Conservation (phyloP, 2,113 vertebrate species). For the Cyprinus carpio region DNA sequence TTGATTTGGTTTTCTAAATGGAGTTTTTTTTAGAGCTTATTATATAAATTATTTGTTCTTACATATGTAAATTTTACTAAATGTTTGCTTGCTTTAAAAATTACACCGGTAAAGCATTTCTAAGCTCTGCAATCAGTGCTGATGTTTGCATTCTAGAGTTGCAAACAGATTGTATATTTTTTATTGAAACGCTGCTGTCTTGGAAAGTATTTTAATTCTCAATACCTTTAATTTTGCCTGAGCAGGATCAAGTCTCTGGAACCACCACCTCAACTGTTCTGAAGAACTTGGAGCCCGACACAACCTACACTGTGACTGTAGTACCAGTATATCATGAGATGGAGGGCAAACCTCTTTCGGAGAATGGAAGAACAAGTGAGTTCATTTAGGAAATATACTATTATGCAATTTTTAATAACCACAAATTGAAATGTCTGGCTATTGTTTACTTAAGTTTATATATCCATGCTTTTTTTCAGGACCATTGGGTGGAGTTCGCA, state of each 20-base stretch:
- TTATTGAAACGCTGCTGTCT: no score
- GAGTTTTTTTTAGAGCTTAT: neutral
- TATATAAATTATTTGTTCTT: neutral
- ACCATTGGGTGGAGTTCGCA: slow-evolving; percentile 85
- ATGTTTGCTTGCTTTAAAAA: neutral
- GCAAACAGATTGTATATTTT: neutral
- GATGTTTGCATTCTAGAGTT: neutral
- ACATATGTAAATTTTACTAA: neutral
- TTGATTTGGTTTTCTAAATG: neutral
- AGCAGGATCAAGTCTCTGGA: slow-evolving; percentile 87
- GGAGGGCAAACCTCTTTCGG: slow-evolving; percentile 84
- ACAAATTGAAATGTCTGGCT: no score
- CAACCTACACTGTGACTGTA: slow-evolving; percentile 70
- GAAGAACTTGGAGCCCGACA: slow-evolving; percentile 70
- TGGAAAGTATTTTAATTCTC: no score
- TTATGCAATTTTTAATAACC: no score
- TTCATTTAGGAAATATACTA: slow-evolving; percentile 33
- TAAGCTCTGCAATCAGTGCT: neutral
- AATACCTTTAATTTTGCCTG: no score
- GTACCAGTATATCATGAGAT: slow-evolving; percentile 81
- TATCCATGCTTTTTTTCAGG: slow-evolving; percentile 69
- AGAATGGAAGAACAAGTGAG: slow-evolving; percentile 90
- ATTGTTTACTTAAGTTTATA: neutral
- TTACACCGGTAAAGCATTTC: neutral
- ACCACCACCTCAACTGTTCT: slow-evolving; percentile 79